Conservation (phyloP, 2,888 invertebrate genomes). For the Cinara cedri region DNA sequence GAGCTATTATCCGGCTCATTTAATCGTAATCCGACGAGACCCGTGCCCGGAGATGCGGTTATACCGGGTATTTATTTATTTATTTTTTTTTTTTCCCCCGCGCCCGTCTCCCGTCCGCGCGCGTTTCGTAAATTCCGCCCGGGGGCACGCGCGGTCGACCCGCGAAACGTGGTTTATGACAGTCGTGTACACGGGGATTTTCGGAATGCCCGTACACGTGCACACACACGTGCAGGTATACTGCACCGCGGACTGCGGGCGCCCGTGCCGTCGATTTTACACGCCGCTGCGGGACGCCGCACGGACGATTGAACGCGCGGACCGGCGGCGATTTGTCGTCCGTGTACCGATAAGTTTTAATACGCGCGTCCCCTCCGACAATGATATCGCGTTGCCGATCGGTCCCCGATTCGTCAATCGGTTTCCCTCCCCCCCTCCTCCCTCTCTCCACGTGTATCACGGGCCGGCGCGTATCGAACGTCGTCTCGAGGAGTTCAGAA, state of each 20-base stretch:
- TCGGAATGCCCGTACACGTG: background rate
- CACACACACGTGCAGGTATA: too few species aligned
- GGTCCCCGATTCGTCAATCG: too few species aligned
- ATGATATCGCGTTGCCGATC: too few species aligned
- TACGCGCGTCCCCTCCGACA: too few species aligned
- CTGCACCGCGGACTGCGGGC: too few species aligned
- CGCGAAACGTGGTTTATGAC: slow-evolving; percentile 37
- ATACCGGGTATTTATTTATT: slow-evolving; percentile 34
- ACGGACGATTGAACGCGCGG: slow-evolving; percentile 19
- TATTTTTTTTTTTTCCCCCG: background rate
- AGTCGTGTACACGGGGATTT: slow-evolving; percentile 30
- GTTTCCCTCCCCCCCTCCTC: too few species aligned
- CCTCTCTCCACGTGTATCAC: too few species aligned
- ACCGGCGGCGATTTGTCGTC: background rate
- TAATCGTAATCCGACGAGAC: slow-evolving; percentile 42
- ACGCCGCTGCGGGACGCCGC: too few species aligned
- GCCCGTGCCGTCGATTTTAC: slow-evolving; percentile 8
- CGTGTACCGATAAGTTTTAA: background rate
- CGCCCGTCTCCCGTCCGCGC: too few species aligned
- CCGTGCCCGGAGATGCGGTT: background rate
- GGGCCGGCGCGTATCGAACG: too few species aligned
- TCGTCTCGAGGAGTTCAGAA: too few species aligned
- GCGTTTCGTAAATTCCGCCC: slow-evolving; percentile 39
- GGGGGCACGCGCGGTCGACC: background rate
- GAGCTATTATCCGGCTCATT: slow-evolving; percentile 51